Conservation (phyloP, 2,113 vertebrate genomes). For the Centropus unirufus region DNA sequence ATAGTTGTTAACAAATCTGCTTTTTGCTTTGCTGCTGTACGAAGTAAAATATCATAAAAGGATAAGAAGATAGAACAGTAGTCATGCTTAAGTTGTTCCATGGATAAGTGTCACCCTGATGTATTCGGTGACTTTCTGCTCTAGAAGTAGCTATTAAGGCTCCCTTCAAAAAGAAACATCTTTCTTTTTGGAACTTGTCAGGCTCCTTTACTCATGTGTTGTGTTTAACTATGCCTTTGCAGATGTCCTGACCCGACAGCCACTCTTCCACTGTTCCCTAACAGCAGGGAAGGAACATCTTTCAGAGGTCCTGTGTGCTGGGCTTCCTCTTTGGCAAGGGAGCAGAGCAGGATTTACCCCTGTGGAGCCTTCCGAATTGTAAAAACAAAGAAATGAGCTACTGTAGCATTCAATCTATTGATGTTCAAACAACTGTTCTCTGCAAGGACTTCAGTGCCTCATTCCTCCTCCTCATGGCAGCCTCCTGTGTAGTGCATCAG, state of each 20-base stretch:
- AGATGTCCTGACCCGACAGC: background rate
- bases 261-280: background rate
- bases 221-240: background rate
- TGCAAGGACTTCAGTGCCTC: background rate
- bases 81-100: background rate
- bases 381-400: background rate
- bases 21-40: background rate
- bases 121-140: background rate
- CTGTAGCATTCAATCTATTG: background rate
- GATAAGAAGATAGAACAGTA: background rate
- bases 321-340: background rate
- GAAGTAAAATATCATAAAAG: background rate
- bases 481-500: background rate
- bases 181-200: background rate
- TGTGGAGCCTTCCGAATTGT: background rate
- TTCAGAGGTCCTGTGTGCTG: background rate
- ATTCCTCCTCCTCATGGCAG: background rate
- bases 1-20: background rate
- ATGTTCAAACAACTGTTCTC: background rate
- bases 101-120: background rate
- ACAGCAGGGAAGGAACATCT: background rate
- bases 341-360: background rate
- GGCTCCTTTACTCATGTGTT: background rate
- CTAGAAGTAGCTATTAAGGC: background rate
- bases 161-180: background rate